Evolutionary conservation across 2,113 vertebrate species (phyloP).

Genomic region (Cranoglanis bouderius): DNA sequence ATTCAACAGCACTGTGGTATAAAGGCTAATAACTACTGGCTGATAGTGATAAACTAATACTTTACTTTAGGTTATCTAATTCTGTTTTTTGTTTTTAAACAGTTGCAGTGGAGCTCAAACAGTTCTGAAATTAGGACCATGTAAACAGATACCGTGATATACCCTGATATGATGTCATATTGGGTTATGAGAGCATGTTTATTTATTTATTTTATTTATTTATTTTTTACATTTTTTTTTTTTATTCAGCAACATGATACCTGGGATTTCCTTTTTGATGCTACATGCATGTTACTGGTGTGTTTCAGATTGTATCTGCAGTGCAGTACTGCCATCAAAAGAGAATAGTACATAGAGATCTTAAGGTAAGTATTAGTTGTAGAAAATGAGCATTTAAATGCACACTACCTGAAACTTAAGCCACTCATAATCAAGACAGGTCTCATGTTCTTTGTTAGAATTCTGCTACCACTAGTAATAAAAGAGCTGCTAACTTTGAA

Average conservation of each 20-base stretch:
- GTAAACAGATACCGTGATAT: neutral
- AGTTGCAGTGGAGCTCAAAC: too few species aligned
- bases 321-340: constrained; percentile 98
- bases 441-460: neutral
- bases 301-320: constrained; percentile 95
- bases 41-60: neutral
- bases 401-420: neutral
- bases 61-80: too few species aligned
- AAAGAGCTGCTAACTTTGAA: neutral
- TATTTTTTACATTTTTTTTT: neutral
- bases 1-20: neutral
- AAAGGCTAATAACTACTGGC: neutral
- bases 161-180: neutral
- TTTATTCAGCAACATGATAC: neutral
- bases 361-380: constrained; percentile 79
- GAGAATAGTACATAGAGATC: constrained; percentile 94
- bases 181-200: neutral
- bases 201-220: neutral
- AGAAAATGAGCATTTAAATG: neutral
- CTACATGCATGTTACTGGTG: constrained; percentile 34
- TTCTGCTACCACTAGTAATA: neutral
- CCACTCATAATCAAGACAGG: neutral
- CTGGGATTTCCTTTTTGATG: neutral
- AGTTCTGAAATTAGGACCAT: neutral
- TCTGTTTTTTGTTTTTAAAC: too few species aligned